Evolutionary conservation across 2,888 invertebrate species (phyloP), one percentile per base, ranked within the genome.

Genomic region (Aelia acuminata): DNA sequence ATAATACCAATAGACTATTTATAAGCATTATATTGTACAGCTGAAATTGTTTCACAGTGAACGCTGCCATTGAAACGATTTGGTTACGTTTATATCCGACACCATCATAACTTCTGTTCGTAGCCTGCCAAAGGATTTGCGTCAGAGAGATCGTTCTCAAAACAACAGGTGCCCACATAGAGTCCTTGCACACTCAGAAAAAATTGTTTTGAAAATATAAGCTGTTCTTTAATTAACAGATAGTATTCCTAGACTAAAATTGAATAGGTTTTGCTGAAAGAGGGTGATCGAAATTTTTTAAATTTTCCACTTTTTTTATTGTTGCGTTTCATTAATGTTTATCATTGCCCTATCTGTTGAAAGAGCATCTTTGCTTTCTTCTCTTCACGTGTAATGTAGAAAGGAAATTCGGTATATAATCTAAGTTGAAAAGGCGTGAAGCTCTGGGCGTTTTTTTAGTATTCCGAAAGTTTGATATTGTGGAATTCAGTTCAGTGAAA

Each of bases 101-200:
- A 57, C 57, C 57, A 26, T 26, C 57, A 57, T 57, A 57, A 57
- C 26, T 57, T 26, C 57, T 26, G 26, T 57, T 57, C n/a, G 57
- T 13, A 13, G 26, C 75, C 35, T 75, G 75, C 75, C 75, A 75
- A 75, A 18, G 22, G 39, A 75, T 20, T 75, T 75, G 75, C 75
- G 75, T 75, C 75, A 75, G 20, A 39, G 35, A 22, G 10, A 39
- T 39, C 22, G 18, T 15, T 75, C 10, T 75, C 75, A 75, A 75
- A 75, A 75, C 75, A 75, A 75, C 75, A 75, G 75, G 75, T 75
- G 75, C 8, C 39, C 43, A 5, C 13, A 39, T 22, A 22, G 35
- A 1, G 39, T 39, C 75, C 75, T 75, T 75, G 75, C 75, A 75
- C 39, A 75, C 39, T 75, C 20, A 20, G 39, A 75, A 75, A 84